Evolutionary conservation across 1,140 invertebrate genomes (phyloP), one percentile per base, ranked within the genome.

Genomic region (Yoshiicerus persimilis): DNA sequence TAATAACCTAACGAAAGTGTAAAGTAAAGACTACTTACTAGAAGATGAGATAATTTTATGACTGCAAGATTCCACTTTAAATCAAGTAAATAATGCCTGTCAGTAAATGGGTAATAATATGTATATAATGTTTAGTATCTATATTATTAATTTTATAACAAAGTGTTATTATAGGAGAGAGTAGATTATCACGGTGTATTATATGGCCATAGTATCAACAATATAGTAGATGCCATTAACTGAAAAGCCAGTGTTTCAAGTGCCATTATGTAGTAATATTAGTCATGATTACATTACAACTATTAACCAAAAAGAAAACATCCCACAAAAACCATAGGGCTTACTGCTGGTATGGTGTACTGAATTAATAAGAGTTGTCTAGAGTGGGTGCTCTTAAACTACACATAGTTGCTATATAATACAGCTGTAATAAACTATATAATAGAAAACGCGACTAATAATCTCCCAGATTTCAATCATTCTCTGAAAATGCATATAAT

Each of bases 31-130:
- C 16, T 20, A 23, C 13, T 75, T 32, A 75, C n/a, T n/a, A 75
- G 25, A n/a, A 80, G 20, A 32, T 84, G 77, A 87, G 80, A 70
- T 87, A 84, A 87, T 87, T 87, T 87, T 87, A 87, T 87, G 64
- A 84, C 77, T 34, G 36, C 30, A 32, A 23, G 75, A 20, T 80
- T 80, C 32, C 34, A 47, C 25, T 84, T 9, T 23, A 38, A 30
- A 36, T 38, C 75, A 20, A 30, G 30, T 80, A 36, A n/a, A 80
- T n/a, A 80, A n/a, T 38, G 20, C 30, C 13, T 9, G 23, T 70
- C 10, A 38, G 10, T 6, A 23, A 36, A 20, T 20, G 70, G 34
- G 30, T 32, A 80, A 30, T 80, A 38, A 27, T 30, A 70, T 30
- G n/a, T 5, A 64, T 25, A 23, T n/a, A 25, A 30, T 66, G 25